Evolutionary conservation across 2,113 vertebrate genomes (phyloP).

Genomic region (Rhagologus leucostigma): DNA sequence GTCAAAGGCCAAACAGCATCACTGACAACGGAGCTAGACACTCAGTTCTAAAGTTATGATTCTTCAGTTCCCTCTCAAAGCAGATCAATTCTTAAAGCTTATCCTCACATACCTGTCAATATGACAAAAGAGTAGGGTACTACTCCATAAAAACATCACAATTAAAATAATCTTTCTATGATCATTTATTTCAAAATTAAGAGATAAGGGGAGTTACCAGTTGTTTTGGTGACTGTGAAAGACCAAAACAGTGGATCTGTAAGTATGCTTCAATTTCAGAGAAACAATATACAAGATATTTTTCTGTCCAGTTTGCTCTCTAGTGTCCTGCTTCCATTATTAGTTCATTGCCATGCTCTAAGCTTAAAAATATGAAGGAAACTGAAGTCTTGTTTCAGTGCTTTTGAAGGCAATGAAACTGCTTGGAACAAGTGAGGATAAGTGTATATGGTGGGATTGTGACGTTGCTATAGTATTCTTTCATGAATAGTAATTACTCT

Average conservation of each 20-base stretch:
- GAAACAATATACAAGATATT: background rate
- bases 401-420: background rate
- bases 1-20: background rate
- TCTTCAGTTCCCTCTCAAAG: background rate
- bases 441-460: background rate
- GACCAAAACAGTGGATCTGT: background rate
- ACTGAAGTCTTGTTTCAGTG: background rate
- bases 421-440: background rate
- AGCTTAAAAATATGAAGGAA: background rate
- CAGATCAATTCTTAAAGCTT: background rate
- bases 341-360: background rate
- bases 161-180: background rate
- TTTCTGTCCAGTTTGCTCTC: background rate
- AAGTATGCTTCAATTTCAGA: background rate
- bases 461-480: background rate
- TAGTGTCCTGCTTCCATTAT: background rate
- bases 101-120: background rate
- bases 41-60: background rate
- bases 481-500: slow-evolving; percentile 31
- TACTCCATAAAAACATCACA: background rate
- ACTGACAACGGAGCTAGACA: background rate
- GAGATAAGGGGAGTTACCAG: background rate
- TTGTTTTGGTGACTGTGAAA: background rate
- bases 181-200: background rate
- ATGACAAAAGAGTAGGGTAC: background rate